A percentile compares a stretch with the other conserved stretches of the same genome.
Evolutionary conservation across 2,113 vertebrate species (phyloP).

Genomic region (Paramisgurnus dabryanus): DNA sequence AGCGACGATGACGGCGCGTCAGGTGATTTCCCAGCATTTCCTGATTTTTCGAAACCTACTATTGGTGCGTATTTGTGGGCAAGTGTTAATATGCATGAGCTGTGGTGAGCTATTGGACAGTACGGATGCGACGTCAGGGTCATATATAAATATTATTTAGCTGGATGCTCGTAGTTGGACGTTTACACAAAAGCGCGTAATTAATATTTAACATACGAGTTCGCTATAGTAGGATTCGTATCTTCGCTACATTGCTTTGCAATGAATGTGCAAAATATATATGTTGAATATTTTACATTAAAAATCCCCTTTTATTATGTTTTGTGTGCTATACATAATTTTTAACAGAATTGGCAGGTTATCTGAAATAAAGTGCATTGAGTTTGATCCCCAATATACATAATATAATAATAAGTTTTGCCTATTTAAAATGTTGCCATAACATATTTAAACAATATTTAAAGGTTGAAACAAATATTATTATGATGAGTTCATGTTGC

Average conservation of each 20-base stretch:
- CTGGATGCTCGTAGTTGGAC: neutral
- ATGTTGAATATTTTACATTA: too few species aligned
- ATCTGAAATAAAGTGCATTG: too few species aligned
- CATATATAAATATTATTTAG: neutral
- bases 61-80: neutral
- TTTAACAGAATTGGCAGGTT: too few species aligned
- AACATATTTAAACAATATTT: too few species aligned
- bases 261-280: neutral
- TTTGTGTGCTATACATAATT: too few species aligned
- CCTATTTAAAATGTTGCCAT: neutral
- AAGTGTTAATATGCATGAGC: neutral
- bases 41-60: constrained; percentile 24
- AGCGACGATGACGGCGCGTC: constrained; percentile 47
- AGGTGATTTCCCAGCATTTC: constrained; percentile 51
- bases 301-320: too few species aligned
- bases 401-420: neutral
- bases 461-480: neutral
- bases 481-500: neutral
- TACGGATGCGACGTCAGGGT: neutral
- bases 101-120: neutral
- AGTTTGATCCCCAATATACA: neutral
- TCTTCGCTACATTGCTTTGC: neutral
- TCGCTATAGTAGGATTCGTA: neutral
- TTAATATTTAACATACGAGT: neutral
- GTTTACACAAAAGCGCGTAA: neutral